Evolutionary conservation across 2,797 vertebrate species (phyloP).

Genomic region (Lacerta agilis): DNA sequence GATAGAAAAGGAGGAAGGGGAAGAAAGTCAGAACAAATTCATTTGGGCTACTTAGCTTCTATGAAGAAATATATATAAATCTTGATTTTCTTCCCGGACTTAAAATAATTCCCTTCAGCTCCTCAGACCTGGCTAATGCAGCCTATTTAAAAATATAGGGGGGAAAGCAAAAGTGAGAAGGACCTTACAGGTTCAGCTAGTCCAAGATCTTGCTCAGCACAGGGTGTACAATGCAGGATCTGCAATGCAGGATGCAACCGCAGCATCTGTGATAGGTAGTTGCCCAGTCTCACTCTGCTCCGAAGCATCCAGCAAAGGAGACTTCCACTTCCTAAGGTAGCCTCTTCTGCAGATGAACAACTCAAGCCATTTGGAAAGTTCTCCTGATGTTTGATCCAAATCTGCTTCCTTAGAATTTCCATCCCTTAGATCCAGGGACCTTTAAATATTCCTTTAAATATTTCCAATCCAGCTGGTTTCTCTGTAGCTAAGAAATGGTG

Average conservation of each 20-base stretch:
- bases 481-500: too few relatives aligned
- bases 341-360: neutral
- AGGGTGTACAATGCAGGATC: neutral
- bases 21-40: constrained; percentile 56
- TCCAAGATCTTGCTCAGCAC: neutral
- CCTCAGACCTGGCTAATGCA: constrained; percentile 78
- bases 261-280: neutral
- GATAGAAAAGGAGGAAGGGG: constrained; percentile 35
- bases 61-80: constrained; percentile 47
- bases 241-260: neutral
- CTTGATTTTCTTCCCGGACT: constrained; percentile 69
- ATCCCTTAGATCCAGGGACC: neutral
- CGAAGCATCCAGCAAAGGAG: neutral
- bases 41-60: constrained; percentile 55
- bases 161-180: neutral
- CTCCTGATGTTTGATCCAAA: neutral
- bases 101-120: constrained; percentile 72
- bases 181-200: neutral
- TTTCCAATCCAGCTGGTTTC: too few relatives aligned
- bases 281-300: neutral
- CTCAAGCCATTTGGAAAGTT: too few relatives aligned
- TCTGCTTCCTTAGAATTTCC: neutral
- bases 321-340: neutral
- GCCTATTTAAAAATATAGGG: constrained; percentile 61
- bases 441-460: neutral